Percentiles rank a stretch among this genome's conserved stretches.
Evolutionary conservation across 1,140 invertebrate genomes (phyloP).

Genomic region (Heliconius hermathena): DNA sequence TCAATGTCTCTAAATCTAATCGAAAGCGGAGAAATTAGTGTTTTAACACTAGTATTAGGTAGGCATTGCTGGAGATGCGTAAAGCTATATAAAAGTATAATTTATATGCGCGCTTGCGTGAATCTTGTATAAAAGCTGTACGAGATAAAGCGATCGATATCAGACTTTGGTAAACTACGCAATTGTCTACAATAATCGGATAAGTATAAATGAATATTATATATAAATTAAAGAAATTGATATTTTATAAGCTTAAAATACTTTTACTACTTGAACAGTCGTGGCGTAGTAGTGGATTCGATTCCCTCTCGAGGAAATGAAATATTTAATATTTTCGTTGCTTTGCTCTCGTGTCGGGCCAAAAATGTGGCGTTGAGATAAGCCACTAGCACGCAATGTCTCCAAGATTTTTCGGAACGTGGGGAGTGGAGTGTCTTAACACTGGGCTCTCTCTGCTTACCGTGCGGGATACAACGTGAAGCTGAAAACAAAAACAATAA

Average conservation of each 20-base stretch:
- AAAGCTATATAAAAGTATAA: not conserved
- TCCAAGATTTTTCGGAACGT: too few relatives aligned
- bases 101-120: slow-evolving; percentile 13
- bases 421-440: too few relatives aligned
- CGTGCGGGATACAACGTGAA: too few relatives aligned
- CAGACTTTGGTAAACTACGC: not conserved
- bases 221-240: not conserved
- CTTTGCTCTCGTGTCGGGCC: too few relatives aligned
- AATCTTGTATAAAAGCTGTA: slow-evolving; percentile 9
- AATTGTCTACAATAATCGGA: slow-evolving; percentile 6
- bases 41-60: not conserved
- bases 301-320: too few relatives aligned
- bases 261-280: too few relatives aligned
- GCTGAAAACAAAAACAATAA: too few relatives aligned
- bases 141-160: slow-evolving; percentile 10
- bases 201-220: not conserved
- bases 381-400: too few relatives aligned
- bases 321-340: too few relatives aligned
- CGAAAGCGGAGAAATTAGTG: not conserved
- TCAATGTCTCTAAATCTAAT: not conserved
- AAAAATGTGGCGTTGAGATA: too few relatives aligned
- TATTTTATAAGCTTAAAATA: not conserved
- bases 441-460: too few relatives aligned
- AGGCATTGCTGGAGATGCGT: not conserved
- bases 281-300: too few relatives aligned